Evolutionary conservation across 2,113 vertebrate species (phyloP), one percentile per base, ranked within the genome.

Genomic region (Bettongia penicillata): DNA sequence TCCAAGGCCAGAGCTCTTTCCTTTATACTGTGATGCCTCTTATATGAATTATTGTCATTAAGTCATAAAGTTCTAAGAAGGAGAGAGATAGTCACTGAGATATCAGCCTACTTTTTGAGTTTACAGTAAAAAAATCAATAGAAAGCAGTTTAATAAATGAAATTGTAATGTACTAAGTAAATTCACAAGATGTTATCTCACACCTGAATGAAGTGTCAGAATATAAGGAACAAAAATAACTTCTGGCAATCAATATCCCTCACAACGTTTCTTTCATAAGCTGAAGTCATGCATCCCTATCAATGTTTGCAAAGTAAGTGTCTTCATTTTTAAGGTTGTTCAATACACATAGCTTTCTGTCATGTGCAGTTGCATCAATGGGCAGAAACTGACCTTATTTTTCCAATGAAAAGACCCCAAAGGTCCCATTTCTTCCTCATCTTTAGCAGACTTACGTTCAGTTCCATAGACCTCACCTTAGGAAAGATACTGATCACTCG

Each of bases 51-150:
- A 6, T 2, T 3, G 90, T 52, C 25, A 50, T 92, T 94, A 93
- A 53, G 25, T 91, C 94, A 50, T 23, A 3, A 93, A 90, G 26
- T 53, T 91, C 14, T 61, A 12, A 48, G 22, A 23, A 89, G 12
- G 77, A 31, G 23, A 90, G 51, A n/a, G 23, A 8, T 0, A 84
- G 52, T 68, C n/a, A 23, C 1, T 89, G 57, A 7, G 0, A 10
- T 55, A 11, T 91, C 25, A 26, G 53, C 9, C 92, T 95, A 53
- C 26, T 90, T 96, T 93, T 52, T 52, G 90, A 95, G 22, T 6
- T 43, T 49, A 57, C 51, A 93, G 43, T n/a, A 52, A 43, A 68
- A 61, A 96, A 95, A 92, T 14, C n/a, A 94, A 95, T 68, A 53
- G 1, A 25, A 52, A 52, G 50, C 12, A 8, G 84, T 48, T 91